Base-by-base conservation (phyloP, 2,797 vertebrate genomes). In the Pelobates cultripes region DNA sequence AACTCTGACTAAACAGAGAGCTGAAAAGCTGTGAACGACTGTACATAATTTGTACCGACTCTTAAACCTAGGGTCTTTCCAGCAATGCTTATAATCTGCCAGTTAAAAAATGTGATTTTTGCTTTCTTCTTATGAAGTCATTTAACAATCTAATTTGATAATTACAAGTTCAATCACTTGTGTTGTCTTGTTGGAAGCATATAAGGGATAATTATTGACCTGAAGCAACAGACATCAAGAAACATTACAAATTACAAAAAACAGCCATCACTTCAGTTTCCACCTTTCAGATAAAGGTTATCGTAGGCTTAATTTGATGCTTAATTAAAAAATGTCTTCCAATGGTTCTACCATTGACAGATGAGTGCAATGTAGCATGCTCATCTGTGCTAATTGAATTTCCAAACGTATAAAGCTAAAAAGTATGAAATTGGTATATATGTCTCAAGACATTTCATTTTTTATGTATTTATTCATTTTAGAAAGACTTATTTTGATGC, bases 311-410 rank as follows among this genome's bases (percentile, higher is more conserved):
- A 78, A 72, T 90, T 90, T 89, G 87, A 85, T 86, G 77, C 85
- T 85, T 87, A 87, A 88, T 91, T 92, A 87, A 81, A 81, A 86
- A 89, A 70, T 69, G 55, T 78, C 78, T 85, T 0, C 0, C 81
- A 57, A 64, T 83, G 77, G 74, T 85, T 83, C 85, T 87, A 7
- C 15, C 73, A 61, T 67, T 88, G 79, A 87, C 86, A 86, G 85
- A 66, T 81, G 78, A 87, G 79, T 87, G 82, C 88, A 84, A 47
- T 71, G 79, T 84, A 76, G 69, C 81, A 61, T 45, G 75, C 86
- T 85, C 41, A 77, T 3, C 77, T 63, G 28, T 78, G 87, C 74
- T 88, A 90, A 89, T 87, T 86, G 85, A 78, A 84, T 88, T 91
- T 90, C 86, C 69, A 84, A 83, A 61, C 68, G 76, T 85, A 41